phyloP scores from a whole-genome alignment of 2,888 invertebrate genomes.

The Agrilus biguttatus region DNA sequence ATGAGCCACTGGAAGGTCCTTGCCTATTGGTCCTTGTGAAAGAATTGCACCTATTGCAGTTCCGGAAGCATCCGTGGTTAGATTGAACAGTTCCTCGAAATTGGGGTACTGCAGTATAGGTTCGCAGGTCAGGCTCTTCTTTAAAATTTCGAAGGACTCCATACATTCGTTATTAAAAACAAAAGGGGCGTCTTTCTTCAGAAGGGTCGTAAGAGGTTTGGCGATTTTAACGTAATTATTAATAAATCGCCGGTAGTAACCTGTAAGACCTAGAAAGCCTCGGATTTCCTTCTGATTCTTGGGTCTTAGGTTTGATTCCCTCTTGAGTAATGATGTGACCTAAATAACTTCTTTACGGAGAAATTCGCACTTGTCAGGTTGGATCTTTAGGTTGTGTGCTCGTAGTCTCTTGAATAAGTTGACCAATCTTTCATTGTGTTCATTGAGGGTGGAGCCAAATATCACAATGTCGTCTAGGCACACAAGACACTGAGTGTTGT shows the following conservation, averaged over 20 bases:
- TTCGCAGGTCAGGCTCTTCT: slow-evolving; percentile 5
- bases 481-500: slow-evolving; percentile 13
- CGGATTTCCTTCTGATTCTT: background rate
- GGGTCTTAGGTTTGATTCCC: slow-evolving; percentile 4
- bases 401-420: slow-evolving; percentile 1
- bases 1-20: no score
- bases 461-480: slow-evolving; percentile 23
- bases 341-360: slow-evolving; percentile 1
- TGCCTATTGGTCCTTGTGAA: slow-evolving; percentile 10
- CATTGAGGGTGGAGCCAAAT: slow-evolving; percentile 10
- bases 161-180: background rate
- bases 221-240: slow-evolving; percentile 2
- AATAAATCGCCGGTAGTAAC: slow-evolving; percentile 4
- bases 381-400: slow-evolving; percentile 7
- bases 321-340: slow-evolving; percentile 7
- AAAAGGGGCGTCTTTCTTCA: slow-evolving; percentile 1
- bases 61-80: slow-evolving; percentile 12
- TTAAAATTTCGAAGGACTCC: slow-evolving; percentile 2
- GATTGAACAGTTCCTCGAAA: slow-evolving; percentile 12
- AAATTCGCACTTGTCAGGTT: no score
- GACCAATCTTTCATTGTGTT: slow-evolving; percentile 11
- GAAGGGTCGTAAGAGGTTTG: slow-evolving; percentile 11
- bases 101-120: slow-evolving; percentile 13
- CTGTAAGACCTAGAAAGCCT: slow-evolving; percentile 2
- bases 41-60: slow-evolving; percentile 12